phyloP scores from a whole-genome alignment of 2,113 vertebrate species.

The Oreochromis spilurus region DNA sequence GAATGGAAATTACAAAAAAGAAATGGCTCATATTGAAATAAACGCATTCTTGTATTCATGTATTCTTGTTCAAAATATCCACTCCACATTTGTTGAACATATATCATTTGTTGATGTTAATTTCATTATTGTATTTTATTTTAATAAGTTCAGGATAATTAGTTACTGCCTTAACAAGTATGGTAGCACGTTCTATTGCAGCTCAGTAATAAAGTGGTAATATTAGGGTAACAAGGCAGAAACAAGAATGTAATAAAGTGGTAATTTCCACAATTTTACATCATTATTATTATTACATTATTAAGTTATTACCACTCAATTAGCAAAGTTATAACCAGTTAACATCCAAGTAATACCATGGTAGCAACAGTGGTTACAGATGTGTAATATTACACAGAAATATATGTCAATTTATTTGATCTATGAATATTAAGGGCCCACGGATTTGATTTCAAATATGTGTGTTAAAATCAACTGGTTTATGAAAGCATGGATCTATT shows the following conservation, averaged over 20 bases:
- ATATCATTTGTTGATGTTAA: background rate
- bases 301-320: background rate
- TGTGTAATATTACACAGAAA: background rate
- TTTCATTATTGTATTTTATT: background rate
- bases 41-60: background rate
- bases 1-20: background rate
- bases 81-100: background rate
- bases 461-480: background rate
- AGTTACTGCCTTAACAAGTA: background rate
- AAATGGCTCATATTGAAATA: background rate
- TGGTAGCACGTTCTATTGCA: background rate
- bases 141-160: background rate
- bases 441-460: background rate
- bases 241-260: background rate
- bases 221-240: background rate
- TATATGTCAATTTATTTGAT: background rate
- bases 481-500: background rate
- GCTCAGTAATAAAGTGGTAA: background rate
- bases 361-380: background rate
- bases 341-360: background rate
- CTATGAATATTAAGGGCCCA: background rate
- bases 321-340: background rate
- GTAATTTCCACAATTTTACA: background rate
- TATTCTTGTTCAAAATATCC: background rate
- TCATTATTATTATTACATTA: background rate